Evolutionary conservation across 2,113 vertebrate genomes (phyloP).

Genomic region (Zosterops pallidus): DNA sequence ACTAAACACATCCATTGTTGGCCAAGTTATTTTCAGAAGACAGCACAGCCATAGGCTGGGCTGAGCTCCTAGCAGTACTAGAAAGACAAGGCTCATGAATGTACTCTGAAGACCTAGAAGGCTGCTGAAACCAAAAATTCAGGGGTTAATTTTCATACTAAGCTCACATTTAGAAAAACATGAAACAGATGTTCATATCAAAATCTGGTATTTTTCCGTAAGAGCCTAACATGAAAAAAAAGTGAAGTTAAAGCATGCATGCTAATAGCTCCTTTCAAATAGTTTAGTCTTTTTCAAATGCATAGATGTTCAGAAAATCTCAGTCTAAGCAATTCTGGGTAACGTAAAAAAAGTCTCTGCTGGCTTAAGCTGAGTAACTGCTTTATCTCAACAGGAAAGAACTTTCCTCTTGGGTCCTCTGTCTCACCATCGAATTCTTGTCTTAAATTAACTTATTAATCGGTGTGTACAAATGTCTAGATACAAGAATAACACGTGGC

Average conservation of each 20-base stretch:
- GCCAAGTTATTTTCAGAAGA: neutral
- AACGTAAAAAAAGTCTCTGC: neutral
- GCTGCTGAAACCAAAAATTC: constrained; percentile 50
- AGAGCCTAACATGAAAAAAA: constrained; percentile 70
- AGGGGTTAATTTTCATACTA: constrained; percentile 65
- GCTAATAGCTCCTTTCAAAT: constrained; percentile 67
- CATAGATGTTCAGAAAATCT: constrained; percentile 52
- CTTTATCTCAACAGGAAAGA: constrained; percentile 50
- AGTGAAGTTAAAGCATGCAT: constrained; percentile 61
- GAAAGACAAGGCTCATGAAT: neutral
- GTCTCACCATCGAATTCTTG: constrained; percentile 27
- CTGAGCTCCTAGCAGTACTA: neutral
- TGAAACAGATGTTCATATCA: constrained; percentile 75
- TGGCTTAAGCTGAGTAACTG: constrained; percentile 34
- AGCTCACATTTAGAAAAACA: constrained; percentile 68
- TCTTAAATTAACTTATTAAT: constrained; percentile 47
- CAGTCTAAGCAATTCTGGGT: constrained; percentile 45
- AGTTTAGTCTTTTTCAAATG: constrained; percentile 57
- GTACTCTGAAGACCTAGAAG: neutral
- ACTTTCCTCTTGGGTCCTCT: constrained; percentile 21
- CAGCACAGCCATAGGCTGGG: neutral
- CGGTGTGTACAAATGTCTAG: neutral
- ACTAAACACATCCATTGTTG: neutral
- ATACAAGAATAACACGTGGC: constrained; percentile 4
- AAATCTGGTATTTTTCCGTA: constrained; percentile 62